A percentile compares a stretch with the other conserved stretches of the same genome.
Evolutionary conservation across 2,113 vertebrate species (phyloP).

Genomic region (Panthera tigris): DNA sequence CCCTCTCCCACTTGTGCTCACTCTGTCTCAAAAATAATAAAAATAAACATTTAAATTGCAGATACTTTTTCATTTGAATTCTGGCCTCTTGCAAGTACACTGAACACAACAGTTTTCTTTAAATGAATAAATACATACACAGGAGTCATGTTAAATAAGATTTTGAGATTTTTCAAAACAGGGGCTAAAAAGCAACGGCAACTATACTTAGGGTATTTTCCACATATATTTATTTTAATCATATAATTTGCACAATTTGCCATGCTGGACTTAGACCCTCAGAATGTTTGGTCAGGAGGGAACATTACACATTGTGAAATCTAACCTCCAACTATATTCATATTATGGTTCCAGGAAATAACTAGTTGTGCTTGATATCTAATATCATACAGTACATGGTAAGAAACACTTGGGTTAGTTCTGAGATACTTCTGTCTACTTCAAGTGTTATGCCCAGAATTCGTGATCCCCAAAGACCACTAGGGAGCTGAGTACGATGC

Average conservation of each 20-base stretch:
- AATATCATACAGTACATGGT: neutral
- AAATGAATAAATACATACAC: neutral
- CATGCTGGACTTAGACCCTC: neutral
- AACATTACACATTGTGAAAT: neutral
- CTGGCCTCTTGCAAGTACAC: neutral
- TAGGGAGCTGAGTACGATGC: too few relatives aligned
- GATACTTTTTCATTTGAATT: neutral
- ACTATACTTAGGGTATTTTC: neutral
- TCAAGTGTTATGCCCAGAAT: too few relatives aligned
- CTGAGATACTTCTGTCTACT: neutral
- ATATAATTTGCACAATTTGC: neutral
- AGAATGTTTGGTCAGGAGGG: neutral
- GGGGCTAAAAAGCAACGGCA: neutral
- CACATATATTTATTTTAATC: neutral
- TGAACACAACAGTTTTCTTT: neutral
- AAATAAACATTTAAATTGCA: neutral
- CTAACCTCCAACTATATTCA: neutral
- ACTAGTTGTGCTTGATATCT: neutral
- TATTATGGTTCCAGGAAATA: neutral
- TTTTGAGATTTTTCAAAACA: slow-evolving; percentile 12
- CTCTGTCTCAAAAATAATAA: too few relatives aligned
- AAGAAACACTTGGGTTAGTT: neutral
- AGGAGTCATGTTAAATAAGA: neutral
- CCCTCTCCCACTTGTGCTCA: too few relatives aligned
- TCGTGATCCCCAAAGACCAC: too few relatives aligned